phyloP scores from a whole-genome alignment of 2,888 invertebrate species.

The Phragmatobia fuliginosa region DNA sequence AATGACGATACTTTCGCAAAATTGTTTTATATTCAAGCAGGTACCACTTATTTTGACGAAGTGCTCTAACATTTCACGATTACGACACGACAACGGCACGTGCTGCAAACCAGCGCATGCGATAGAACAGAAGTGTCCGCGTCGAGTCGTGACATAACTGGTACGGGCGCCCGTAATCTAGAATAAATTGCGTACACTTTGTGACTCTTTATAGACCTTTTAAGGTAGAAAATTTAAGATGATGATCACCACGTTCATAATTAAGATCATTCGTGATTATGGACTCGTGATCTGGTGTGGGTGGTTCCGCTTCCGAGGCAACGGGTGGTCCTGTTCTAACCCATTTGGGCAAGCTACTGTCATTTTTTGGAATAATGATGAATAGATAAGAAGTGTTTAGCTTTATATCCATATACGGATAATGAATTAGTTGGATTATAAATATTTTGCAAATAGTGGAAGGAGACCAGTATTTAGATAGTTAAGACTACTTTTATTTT shows the following conservation, averaged over 20 bases:
- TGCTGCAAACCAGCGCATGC: constrained; percentile 56
- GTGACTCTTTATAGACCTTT: constrained; percentile 85
- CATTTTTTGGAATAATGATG: constrained; percentile 49
- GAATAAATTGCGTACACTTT: constrained; percentile 84
- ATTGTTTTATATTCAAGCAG: constrained; percentile 7
- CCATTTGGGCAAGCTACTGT: constrained; percentile 63
- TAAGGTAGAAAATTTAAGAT: constrained; percentile 85
- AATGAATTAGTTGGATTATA: constrained; percentile 38
- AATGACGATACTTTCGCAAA: constrained; percentile 7
- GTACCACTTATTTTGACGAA: constrained; percentile 20
- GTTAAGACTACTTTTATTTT: neutral
- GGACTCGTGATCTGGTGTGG: constrained; percentile 81
- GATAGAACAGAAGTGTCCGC: constrained; percentile 79
- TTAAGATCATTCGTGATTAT: constrained; percentile 81
- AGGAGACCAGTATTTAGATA: neutral
- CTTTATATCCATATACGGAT: constrained; percentile 40
- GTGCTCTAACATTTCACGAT: constrained; percentile 38
- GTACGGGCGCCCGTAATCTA: constrained; percentile 76
- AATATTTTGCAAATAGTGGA: constrained; percentile 15
- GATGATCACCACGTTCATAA: constrained; percentile 86
- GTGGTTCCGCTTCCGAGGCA: constrained; percentile 84
- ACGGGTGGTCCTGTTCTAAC: constrained; percentile 69
- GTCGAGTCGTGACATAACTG: constrained; percentile 80
- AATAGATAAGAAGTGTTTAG: constrained; percentile 57
- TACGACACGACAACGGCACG: constrained; percentile 67